Percentiles rank a stretch among this genome's conserved stretches.
Conservation (phyloP, 2,888 invertebrate genomes). For the Dasysyrphus albostriatus region DNA sequence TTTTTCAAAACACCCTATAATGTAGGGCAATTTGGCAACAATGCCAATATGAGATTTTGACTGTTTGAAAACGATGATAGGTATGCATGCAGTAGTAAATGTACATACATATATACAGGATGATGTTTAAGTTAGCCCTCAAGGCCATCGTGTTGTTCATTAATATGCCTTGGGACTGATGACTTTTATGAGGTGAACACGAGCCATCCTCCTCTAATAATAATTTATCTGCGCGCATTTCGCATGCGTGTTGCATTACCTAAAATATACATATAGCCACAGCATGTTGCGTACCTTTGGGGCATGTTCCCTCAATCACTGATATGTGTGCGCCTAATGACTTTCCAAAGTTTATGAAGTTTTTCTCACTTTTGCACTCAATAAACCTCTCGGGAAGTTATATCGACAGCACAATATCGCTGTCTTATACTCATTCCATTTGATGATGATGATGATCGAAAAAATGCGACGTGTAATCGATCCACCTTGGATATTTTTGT, state of each 20-base stretch:
- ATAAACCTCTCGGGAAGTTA: slow-evolving; percentile 40
- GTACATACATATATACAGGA: not conserved
- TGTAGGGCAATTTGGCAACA: not conserved
- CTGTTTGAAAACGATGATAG: not conserved
- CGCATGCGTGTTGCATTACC: slow-evolving; percentile 38
- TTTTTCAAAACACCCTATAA: no score
- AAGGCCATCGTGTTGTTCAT: slow-evolving; percentile 74
- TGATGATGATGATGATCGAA: slow-evolving; percentile 46
- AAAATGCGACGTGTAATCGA: slow-evolving; percentile 59
- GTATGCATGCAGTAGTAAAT: slow-evolving; percentile 55
- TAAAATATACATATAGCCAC: not conserved
- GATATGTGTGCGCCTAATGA: slow-evolving; percentile 52
- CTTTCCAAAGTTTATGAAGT: slow-evolving; percentile 59
- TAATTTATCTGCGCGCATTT: slow-evolving; percentile 54
- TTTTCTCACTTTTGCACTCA: slow-evolving; percentile 57
- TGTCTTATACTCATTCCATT: slow-evolving; percentile 17
- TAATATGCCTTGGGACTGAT: slow-evolving; percentile 67
- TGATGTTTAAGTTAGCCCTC: slow-evolving; percentile 51
- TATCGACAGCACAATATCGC: slow-evolving; percentile 9
- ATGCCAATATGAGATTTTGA: slow-evolving; percentile 3
- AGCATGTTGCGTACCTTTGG: slow-evolving; percentile 54
- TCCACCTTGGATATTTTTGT: slow-evolving; percentile 47
- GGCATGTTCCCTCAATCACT: slow-evolving; percentile 43
- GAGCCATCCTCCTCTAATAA: slow-evolving; percentile 51
- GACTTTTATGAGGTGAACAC: slow-evolving; percentile 71